Conservation (phyloP, 2,113 vertebrate genomes). For the Peromyscus maniculatus region DNA sequence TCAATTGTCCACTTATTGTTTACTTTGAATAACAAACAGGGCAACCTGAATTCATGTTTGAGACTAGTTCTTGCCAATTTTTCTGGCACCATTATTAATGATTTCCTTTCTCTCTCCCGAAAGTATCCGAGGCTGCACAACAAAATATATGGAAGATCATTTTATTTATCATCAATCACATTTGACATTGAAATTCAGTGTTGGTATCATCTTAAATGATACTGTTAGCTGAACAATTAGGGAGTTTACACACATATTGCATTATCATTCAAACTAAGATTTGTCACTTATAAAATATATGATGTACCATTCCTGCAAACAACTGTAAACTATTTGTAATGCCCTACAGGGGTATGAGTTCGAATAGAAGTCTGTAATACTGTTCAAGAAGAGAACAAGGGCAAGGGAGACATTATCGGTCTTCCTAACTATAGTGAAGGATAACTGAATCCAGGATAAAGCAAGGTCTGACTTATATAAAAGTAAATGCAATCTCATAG, state of each 20-base stretch:
- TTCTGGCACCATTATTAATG: neutral
- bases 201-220: constrained; percentile 14
- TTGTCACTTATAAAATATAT: constrained; percentile 19
- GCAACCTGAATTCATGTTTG: neutral
- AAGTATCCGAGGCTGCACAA: neutral
- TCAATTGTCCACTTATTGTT: neutral
- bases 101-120: neutral
- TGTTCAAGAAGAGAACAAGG: neutral
- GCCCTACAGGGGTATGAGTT: neutral
- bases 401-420: constrained; percentile 1
- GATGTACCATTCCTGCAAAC: neutral
- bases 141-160: neutral
- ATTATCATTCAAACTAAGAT: constrained; percentile 36
- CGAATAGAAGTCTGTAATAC: neutral
- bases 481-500: constrained; percentile 62
- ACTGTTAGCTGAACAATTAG: neutral
- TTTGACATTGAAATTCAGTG: constrained; percentile 21
- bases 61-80: neutral
- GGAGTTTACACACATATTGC: neutral
- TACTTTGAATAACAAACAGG: constrained; percentile 39
- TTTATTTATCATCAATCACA: constrained; percentile 5
- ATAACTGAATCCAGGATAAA: constrained; percentile 36
- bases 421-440: constrained; percentile 9
- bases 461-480: constrained; percentile 43
- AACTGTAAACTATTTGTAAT: constrained; percentile 57